Base-by-base conservation (phyloP, 2,888 invertebrate species). In the Caenorhabditis sulstoni region DNA sequence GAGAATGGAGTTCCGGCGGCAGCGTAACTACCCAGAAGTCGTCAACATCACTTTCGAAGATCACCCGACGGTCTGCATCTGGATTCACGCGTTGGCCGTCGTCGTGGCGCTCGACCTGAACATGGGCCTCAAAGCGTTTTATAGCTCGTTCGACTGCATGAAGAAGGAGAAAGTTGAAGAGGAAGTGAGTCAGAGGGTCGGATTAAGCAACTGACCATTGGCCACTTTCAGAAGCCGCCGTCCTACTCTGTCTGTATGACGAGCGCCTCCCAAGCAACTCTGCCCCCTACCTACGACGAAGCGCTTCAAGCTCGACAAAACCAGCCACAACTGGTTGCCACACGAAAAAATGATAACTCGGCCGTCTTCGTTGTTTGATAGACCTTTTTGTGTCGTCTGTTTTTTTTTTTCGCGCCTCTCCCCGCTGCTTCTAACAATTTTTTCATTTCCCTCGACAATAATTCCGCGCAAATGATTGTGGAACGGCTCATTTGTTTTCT, bases 1-100 rank as follows among this genome's bases (percentile, higher is more conserved):
- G 5, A 53, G 79, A 16, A 79, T 79, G 79, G 67, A 79, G 61
- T 79, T 79, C 49, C 44, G 79, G 23, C 57, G 79, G 53, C 73
- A 73, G 22, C 57, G 73, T 29, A 79, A 73, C 16, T 79, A 79
- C 64, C 79, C 79, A 0, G 79, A 79, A 45, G 45, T 73, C 23
- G 67, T 79, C 22, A 79, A 79, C 50, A n/a, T 73, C 39, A 47
- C 73, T 20, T 64, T 79, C 22, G 79, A 79, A 59, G 79, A 79
- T 35, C 79, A 79, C 53, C 79, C 79, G 49, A 71, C 73, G 0
- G 79, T 79, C 22, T 73, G 79, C 35, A 73, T 79, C 18, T 79
- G 79, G 79, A 79, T 79, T 52, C 67, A 79, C 37, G 67, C 53
- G 39, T 44, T 79, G 52, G 73, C 70, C 14, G 67, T 67, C 7